phyloP scores from a whole-genome alignment of 2,888 invertebrate genomes.

The Steromphala cineraria region DNA sequence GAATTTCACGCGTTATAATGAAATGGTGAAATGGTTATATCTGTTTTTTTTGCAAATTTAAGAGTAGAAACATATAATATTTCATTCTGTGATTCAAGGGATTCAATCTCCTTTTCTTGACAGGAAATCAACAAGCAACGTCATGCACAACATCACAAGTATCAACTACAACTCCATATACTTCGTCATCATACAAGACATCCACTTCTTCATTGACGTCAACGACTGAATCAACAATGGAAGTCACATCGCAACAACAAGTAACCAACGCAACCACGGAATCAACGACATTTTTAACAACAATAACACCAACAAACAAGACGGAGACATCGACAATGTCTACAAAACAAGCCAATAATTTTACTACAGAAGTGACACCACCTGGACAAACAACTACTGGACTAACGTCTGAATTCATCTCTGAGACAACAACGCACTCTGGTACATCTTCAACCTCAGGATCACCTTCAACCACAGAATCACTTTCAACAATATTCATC shows the following conservation, averaged over 20 bases:
- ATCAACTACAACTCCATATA: neutral
- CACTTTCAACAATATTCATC: no score
- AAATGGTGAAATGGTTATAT: no score
- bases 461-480: no score
- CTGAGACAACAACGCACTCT: no score
- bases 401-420: neutral
- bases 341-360: neutral
- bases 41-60: no score
- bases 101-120: no score
- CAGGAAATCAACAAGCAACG: neutral
- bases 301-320: neutral
- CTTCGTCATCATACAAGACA: neutral
- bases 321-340: neutral
- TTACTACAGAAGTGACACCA: neutral
- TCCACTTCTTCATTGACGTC: neutral
- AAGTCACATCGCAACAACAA: neutral
- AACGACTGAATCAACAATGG: neutral
- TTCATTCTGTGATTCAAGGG: no score
- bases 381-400: neutral
- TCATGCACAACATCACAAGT: neutral
- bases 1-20: no score
- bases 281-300: neutral
- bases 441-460: no score
- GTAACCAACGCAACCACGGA: neutral
- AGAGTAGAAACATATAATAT: no score